Base-by-base conservation (phyloP, 1,140 invertebrate species). In the Dendrolimus punctatus region DNA sequence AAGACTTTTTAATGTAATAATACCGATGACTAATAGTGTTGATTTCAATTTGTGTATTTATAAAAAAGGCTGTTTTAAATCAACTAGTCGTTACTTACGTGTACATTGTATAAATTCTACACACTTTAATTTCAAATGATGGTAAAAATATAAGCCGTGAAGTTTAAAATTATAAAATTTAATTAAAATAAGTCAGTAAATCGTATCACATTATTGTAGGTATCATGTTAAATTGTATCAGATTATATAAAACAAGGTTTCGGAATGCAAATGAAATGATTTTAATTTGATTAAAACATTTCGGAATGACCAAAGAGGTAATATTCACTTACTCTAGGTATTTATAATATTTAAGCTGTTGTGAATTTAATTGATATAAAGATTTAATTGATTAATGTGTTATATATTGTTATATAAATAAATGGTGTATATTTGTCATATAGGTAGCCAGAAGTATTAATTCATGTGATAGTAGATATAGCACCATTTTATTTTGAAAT, bases 391-490 rank as follows among this genome's bases (percentile, higher is more conserved):
- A 65, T 69, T 68, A 68, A 68, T 69, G 58, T 68, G 62, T 74
- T 68, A 69, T 69, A 66, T 66, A 69, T 66, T 64, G 58, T 74
- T 68, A 64, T 40, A 49, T 40, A 49, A 45, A 43, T 68, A 53
- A 57, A 60, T 63, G 51, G 53, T 72, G 60, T 71, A 67, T 60
- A 68, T 71, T 55, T 67, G 59, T 73, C 58, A 70, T 66, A 62
- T 63, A 61, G 58, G 61, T 71, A 71, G 68, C 59, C 68, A 64
- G 53, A 74, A 79, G 76, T 80, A 79, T 80, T 79, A 71, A 79
- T 83, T 68, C 71, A 80, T 85, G 81, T 85, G 81, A 85, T 85
- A 85, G 78, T 85, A 85, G 80, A 52, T 65, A 66, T 81, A 79
- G 72, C 61, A 45, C 23, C 23, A 23, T 23, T 23, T 23, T 23